Percentiles rank a stretch among this genome's conserved stretches.
phyloP scores from a whole-genome alignment of 2,797 vertebrate genomes.

The Gambelia wislizenii region DNA sequence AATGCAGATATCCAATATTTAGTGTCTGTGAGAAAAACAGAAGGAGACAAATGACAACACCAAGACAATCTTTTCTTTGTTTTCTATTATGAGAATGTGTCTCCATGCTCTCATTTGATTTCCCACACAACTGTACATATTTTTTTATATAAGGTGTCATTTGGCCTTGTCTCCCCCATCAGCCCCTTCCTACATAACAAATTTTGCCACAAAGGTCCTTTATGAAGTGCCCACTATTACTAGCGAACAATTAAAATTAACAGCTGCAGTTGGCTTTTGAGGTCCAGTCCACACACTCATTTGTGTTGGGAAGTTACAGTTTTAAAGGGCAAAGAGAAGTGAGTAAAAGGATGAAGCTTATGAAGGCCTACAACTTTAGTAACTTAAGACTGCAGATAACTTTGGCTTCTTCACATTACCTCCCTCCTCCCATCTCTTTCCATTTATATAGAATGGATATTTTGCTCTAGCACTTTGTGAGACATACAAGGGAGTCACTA shows the following conservation, averaged over 20 bases:
- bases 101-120: constrained; percentile 32
- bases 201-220: too few species aligned
- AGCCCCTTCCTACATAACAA: background rate
- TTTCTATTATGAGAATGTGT: constrained; percentile 15
- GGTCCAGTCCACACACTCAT: background rate
- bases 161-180: background rate
- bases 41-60: constrained; percentile 32
- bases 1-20: constrained; percentile 53
- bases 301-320: background rate
- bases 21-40: background rate
- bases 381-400: background rate
- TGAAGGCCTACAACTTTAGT: background rate
- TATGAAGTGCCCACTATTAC: background rate
- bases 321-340: background rate
- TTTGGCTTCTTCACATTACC: background rate
- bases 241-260: background rate
- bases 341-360: too few species aligned
- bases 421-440: background rate
- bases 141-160: background rate
- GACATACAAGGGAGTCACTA: background rate
- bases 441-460: background rate
- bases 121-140: constrained; percentile 20
- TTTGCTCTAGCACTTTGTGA: background rate
- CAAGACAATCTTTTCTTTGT: constrained; percentile 26
- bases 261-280: background rate